Evolutionary conservation across 2,113 vertebrate genomes (phyloP), one percentile per base, ranked within the genome.

Genomic region (Eublepharis macularius): DNA sequence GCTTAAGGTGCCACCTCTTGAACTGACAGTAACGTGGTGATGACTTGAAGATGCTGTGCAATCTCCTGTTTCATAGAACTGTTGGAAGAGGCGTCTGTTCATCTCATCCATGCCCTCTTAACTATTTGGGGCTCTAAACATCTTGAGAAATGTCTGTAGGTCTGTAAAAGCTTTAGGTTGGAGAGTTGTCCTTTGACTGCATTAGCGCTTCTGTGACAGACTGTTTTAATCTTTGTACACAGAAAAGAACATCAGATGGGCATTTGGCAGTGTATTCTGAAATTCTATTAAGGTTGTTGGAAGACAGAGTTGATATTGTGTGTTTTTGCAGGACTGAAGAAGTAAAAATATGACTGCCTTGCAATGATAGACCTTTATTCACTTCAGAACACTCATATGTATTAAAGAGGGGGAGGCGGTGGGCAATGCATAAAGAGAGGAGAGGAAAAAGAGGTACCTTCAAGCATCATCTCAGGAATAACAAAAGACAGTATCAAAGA

Each of bases 271-370:
- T 92, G 92, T 92, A 86, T 91, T 87, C 87, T 91, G 94, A 92
- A 91, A 94, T 94, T 95, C 94, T 94, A 90, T 95, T 95, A 95
- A 93, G 91, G 92, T 91, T 94, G 87, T 90, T 88, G 85, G 93
- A 91, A 94, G 92, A 88, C 90, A 88, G 63, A 88, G 87, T 83
- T 90, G 88, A 94, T 87, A 85, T 80, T 92, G 82, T 87, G 5
- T 90, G 26, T 78, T 80, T 91, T 91, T 92, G 89, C 85, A 87
- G 90, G 88, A 88, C 88, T 84, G 89, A 81, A 89, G 72, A 88
- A 90, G 92, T 84, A 93, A 90, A 92, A 88, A 87, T 69, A 91
- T 87, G 2, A 83, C 91, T 75, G 51, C 87, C 4, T 41, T 91
- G 86, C 90, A 87, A 36, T 84, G 89, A 94, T 90, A 89, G 0